Conservation (phyloP, 2,888 invertebrate genomes). For the Erannis defoliaria region DNA sequence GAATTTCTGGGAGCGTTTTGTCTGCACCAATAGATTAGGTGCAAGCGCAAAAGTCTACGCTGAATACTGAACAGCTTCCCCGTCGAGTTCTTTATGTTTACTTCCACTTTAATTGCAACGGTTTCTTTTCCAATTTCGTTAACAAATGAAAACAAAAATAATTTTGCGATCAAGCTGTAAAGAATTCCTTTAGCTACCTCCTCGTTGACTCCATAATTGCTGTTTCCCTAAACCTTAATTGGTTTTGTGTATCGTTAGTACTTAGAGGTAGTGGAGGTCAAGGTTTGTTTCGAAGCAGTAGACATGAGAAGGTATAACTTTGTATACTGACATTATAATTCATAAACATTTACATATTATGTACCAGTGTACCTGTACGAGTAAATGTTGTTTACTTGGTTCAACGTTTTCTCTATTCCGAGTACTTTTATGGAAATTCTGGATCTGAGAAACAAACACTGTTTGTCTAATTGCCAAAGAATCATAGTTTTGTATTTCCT, state of each 20-base stretch:
- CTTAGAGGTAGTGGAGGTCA: slow-evolving; percentile 11
- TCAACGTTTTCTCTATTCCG: neutral
- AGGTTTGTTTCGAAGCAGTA: slow-evolving; percentile 19
- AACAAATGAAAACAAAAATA: neutral
- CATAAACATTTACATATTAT: neutral
- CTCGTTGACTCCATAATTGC: slow-evolving; percentile 15
- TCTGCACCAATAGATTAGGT: slow-evolving; percentile 29
- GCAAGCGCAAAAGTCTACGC: slow-evolving; percentile 18
- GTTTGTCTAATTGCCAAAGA: no score
- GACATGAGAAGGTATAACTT: slow-evolving; percentile 5
- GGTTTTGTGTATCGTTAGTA: slow-evolving; percentile 24
- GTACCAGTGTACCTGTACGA: no score
- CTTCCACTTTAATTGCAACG: neutral
- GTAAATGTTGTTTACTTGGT: neutral
- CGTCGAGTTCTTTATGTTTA: neutral
- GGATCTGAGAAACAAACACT: no score
- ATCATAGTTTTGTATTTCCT: no score
- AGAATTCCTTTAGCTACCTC: slow-evolving; percentile 18
- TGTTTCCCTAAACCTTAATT: slow-evolving; percentile 27
- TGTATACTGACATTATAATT: neutral
- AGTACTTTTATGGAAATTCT: neutral
- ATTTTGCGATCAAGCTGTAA: neutral
- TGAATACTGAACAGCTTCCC: slow-evolving; percentile 35
- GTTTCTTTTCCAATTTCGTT: slow-evolving; percentile 4
- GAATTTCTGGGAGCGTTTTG: slow-evolving; percentile 26